These are phyloP conservation scores for Periphyllus acericola DNA, from an alignment of 2,888 invertebrate species.

Conservation along the genomic window DNA sequence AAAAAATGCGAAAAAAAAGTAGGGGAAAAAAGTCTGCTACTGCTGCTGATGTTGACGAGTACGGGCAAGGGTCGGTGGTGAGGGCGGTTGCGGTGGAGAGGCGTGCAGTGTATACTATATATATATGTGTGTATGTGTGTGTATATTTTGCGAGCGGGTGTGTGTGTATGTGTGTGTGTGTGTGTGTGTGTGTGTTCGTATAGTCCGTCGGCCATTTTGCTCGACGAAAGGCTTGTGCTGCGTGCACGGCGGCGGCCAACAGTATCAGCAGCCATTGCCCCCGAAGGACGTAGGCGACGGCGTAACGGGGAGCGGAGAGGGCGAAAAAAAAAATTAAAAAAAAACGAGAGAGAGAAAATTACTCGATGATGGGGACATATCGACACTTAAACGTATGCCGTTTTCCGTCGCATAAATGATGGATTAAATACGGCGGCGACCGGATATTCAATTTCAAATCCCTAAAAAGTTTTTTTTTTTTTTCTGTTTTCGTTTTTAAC, in stretches of 20 bases:
- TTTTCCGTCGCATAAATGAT: conserved; percentile 60
- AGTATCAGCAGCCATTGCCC: conserved; percentile 52
- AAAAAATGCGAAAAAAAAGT: background rate
- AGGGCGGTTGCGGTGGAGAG: background rate
- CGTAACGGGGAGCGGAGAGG: background rate
- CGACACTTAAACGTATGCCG: conserved; percentile 62
- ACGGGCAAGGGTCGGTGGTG: background rate
- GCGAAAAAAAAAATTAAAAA: conserved; percentile 7
- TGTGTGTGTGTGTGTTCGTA: background rate
- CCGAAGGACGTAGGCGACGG: conserved; percentile 4
- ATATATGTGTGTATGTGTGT: background rate
- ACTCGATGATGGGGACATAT: conserved; percentile 57
- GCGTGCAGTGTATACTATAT: background rate
- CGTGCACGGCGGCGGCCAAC: background rate
- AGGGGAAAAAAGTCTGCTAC: conserved; percentile 37
- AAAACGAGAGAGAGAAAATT: conserved; percentile 12
- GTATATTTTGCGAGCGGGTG: background rate
- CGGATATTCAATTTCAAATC: conserved; percentile 58
- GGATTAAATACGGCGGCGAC: conserved; percentile 41
- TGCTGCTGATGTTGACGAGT: conserved; percentile 24
- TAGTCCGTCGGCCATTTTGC: conserved; percentile 59
- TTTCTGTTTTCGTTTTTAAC: background rate
- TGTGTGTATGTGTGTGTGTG: background rate
- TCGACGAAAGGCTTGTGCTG: conserved; percentile 50
- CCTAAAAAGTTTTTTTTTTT: conserved; percentile 40